These are phyloP conservation scores for Protosalanx chinensis DNA, from an alignment of 2,797 vertebrate genomes.

Conservation along the genomic window DNA sequence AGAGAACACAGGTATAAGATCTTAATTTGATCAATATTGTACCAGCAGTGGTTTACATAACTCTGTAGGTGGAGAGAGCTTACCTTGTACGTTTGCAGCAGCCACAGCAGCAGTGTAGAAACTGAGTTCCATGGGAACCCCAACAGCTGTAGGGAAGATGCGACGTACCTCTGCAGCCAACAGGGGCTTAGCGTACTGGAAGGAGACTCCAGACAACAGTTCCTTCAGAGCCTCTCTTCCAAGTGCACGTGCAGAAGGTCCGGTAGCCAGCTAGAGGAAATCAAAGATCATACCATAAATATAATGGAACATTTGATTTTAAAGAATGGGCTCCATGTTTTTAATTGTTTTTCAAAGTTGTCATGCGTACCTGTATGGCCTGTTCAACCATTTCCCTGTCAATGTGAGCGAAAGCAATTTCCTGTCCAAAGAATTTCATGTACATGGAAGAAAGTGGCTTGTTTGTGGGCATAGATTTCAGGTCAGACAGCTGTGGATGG, in stretches of 20 bases:
- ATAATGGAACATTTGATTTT: background rate
- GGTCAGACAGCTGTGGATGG: slow-evolving; percentile 69
- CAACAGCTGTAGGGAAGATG: slow-evolving; percentile 72
- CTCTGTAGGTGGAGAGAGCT: slow-evolving; percentile 13
- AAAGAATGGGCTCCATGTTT: background rate
- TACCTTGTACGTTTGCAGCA: slow-evolving; percentile 59
- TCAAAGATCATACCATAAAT: background rate
- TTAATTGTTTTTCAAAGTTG: background rate
- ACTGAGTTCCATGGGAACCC: slow-evolving; percentile 78
- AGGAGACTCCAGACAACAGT: slow-evolving; percentile 59
- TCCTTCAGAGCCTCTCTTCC: slow-evolving; percentile 43
- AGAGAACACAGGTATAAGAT: background rate
- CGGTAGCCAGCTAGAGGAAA: slow-evolving; percentile 51
- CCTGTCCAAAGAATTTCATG: slow-evolving; percentile 78
- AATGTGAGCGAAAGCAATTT: slow-evolving; percentile 70
- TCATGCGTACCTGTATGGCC: slow-evolving; percentile 63
- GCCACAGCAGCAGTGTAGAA: slow-evolving; percentile 69
- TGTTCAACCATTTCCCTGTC: slow-evolving; percentile 69
- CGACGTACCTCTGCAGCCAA: slow-evolving; percentile 69
- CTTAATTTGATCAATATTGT: background rate
- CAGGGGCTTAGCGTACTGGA: slow-evolving; percentile 64
- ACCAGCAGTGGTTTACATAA: background rate
- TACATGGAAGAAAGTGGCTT: slow-evolving; percentile 67
- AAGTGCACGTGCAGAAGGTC: slow-evolving; percentile 24
- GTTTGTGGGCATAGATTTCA: slow-evolving; percentile 65